Evolutionary conservation across 2,888 invertebrate species (phyloP), one percentile per base, ranked within the genome.

Genomic region (Metopia argyrocephala): DNA sequence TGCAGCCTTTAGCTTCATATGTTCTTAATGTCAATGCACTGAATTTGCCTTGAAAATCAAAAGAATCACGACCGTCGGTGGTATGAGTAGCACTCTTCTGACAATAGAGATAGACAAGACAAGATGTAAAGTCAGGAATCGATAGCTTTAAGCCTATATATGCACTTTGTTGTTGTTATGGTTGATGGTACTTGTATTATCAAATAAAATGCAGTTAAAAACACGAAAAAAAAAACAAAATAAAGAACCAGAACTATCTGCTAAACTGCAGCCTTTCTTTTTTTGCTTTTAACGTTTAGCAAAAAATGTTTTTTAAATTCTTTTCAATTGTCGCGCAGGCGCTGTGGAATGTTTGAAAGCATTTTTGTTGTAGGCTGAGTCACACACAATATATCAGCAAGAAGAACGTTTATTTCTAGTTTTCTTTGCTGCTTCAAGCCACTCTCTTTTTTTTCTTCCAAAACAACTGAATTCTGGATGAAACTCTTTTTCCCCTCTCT

Each of bases 1-100:
- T 46, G 73, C 3, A 28, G 46, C 12, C 12, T 38, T 38, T 31
- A 31, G 9, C 12, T 31, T 38, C 9, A 38, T 61, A 21, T 56
- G 18, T 76, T 69, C 46, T 82, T 71, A 71, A 82, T 86, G 86
- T 86, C 86, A 86, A 86, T 85, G 86, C 83, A 85, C 86, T 86
- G 84, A 76, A 84, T 84, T 86, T 85, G 85, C 86, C 84, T 85
- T 85, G 83, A 84, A 85, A 80, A 73, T 61, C 78, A 76, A 79
- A 73, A 83, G 79, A 84, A 81, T 78, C 73, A 78, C 83, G 79
- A 76, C 80, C 76, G 73, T 54, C 70, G 74, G 66, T 81, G 74
- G 81, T 50, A 68, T 54, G 9, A 38, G 38, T n/a, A n/a, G n/a
- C n/a, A n/a, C 38, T 38, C 56, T 69, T 69, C 25, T 75, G 69